A percentile compares a stretch with the other conserved stretches of the same genome.
These are phyloP conservation scores for Aphelenchoides besseyi DNA, from an alignment of 1,140 invertebrate species.

Conservation along the genomic window DNA sequence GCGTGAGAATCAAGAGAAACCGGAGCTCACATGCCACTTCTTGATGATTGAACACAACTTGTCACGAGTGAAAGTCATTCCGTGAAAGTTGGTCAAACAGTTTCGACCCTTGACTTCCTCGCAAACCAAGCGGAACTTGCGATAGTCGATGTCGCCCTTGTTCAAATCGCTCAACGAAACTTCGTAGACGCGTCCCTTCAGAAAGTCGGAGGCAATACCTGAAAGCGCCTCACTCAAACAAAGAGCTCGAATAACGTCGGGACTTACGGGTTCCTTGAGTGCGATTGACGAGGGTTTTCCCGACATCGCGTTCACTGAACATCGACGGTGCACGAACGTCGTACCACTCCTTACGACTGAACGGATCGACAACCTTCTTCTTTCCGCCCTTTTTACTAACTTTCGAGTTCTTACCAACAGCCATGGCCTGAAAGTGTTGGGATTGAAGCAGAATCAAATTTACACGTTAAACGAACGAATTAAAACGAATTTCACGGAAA, in stretches of 20 bases:
- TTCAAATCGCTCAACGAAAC: slow-evolving; percentile 94
- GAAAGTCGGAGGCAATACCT: slow-evolving; percentile 92
- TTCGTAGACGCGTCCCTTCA: slow-evolving; percentile 95
- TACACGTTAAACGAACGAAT: background rate
- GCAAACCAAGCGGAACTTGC: slow-evolving; percentile 88
- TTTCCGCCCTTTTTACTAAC: slow-evolving; percentile 96
- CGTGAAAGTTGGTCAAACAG: slow-evolving; percentile 96
- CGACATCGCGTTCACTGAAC: slow-evolving; percentile 91
- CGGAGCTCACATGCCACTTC: slow-evolving; percentile 84
- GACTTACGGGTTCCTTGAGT: slow-evolving; percentile 85
- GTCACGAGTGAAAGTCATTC: slow-evolving; percentile 97
- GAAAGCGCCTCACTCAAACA: slow-evolving; percentile 54
- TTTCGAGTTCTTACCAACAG: slow-evolving; percentile 99
- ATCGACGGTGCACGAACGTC: slow-evolving; percentile 97
- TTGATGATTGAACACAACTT: slow-evolving; percentile 97
- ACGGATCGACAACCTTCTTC: slow-evolving; percentile 99
- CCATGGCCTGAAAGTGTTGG: too few relatives aligned
- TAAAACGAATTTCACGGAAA: too few relatives aligned
- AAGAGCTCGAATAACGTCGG: background rate
- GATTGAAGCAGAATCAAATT: background rate
- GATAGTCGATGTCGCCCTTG: slow-evolving; percentile 87
- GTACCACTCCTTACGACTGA: slow-evolving; percentile 99
- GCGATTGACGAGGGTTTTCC: slow-evolving; percentile 95
- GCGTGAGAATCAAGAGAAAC: slow-evolving; percentile 31
- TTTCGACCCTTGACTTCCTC: slow-evolving; percentile 86